Evolutionary conservation across 2,797 vertebrate genomes (phyloP), one percentile per base, ranked within the genome.

Genomic region (Bradypodion ventrale): DNA sequence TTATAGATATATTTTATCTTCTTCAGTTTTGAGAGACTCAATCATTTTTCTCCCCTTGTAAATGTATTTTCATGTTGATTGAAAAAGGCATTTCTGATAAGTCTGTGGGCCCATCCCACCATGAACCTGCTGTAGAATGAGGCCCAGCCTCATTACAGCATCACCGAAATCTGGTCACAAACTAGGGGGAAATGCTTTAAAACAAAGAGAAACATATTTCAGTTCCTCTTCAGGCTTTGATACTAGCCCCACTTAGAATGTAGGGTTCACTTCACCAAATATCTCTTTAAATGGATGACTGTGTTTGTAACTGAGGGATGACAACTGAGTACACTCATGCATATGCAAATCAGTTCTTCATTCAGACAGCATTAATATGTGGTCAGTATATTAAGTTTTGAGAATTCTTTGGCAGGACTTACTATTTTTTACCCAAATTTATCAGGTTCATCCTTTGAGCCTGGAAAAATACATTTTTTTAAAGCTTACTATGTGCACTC

Each of bases 381-480:
- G 5, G 52, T 32, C 46, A 29, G 2, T 12, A 19, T 66, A 62
- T 12, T 44, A 25, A 69, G 19, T 60, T 42, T 37, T 44, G 63
- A 42, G 49, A 27, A 15, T 6, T 42, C 23, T 29, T 46, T 62
- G 0, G 2, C 32, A n/a, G 7, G 23, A 76, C 4, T 6, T 69
- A 42, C 40, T 52, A 60, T 46, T n/a, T 42, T 84, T 66, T 80
- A 59, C 69, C 21, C 25, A 12, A 46, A 89, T 46, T 83, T 82
- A 85, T 69, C 74, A 59, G 59, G 19, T 5, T 56, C 52, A 13
- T 23, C 52, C 16, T 4, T 21, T 56, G 52, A 21, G 52, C 19
- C 13, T 56, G 52, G 52, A 56, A 19, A 56, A 56, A 56, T 19
- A 16, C 52, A 19, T 19, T 56, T 56, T 56, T n/a, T n/a, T n/a